Evolutionary conservation across 2,888 invertebrate genomes (phyloP).

Genomic region (Drosophila barbarae): DNA sequence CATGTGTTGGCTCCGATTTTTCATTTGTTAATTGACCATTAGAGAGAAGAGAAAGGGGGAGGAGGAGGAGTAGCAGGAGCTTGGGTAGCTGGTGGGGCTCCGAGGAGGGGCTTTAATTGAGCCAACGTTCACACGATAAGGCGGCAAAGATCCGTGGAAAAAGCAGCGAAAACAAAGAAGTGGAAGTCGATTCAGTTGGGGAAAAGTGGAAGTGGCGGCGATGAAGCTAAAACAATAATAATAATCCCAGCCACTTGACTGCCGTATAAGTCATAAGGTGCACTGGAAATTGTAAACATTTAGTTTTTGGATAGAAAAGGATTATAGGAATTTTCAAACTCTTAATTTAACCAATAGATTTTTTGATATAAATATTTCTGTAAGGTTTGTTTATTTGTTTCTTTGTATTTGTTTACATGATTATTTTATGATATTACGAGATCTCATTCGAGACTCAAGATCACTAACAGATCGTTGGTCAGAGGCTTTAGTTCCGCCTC

Average conservation of each 20-base stretch:
- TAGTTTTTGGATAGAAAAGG: neutral
- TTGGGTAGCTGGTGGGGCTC: conserved; percentile 14
- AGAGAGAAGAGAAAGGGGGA: conserved; percentile 4
- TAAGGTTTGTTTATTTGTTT: neutral
- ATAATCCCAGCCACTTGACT: conserved; percentile 39
- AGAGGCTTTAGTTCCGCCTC: neutral
- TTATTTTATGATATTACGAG: neutral
- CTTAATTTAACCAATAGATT: neutral
- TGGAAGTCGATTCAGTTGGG: conserved; percentile 55
- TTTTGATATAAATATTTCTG: neutral
- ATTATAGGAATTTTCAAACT: no score
- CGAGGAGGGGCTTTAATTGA: conserved; percentile 27
- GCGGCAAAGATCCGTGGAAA: conserved; percentile 41
- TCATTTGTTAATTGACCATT: conserved; percentile 43
- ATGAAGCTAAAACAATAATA: conserved; percentile 13
- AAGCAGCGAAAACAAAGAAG: conserved; percentile 59
- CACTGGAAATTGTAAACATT: neutral
- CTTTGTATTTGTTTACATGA: neutral
- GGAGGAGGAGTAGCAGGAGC: neutral
- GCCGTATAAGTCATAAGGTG: conserved; percentile 17
- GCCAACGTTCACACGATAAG: conserved; percentile 54
- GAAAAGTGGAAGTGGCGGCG: conserved; percentile 24
- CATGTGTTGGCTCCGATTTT: conserved; percentile 42
- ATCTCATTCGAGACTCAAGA: neutral
- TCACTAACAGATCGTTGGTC: neutral